Evolutionary conservation across 2,888 invertebrate species (phyloP), one percentile per base, ranked within the genome.

Genomic region (Melangyna quadrimaculata): DNA sequence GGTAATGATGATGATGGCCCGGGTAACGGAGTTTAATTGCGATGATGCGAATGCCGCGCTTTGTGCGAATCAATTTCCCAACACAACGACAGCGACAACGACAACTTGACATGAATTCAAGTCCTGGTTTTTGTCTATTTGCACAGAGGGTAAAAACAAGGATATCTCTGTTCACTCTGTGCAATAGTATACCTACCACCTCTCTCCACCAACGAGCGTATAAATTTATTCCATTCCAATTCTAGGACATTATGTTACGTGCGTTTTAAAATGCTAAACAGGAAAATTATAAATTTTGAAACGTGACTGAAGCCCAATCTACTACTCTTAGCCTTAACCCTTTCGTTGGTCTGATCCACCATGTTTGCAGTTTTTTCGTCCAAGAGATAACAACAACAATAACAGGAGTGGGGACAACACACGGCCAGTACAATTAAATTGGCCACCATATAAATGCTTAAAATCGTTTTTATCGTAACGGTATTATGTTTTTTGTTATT

Each of bases 11-110:
- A 10, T 59, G 61, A 69, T 19, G 48, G 53, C 57, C 65, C 19
- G 65, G 69, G 61, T 80, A 80, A 78, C 86, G 63, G 73, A 86
- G 86, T 86, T 86, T 86, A 86, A 81, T 81, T 86, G 80, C 80
- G 55, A 22, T 80, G 55, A 22, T 80, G 80, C 77, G 75, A 57
- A 77, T 51, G 43, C 67, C 53, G 67, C 71, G 80, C 53, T 45
- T 65, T 61, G 67, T 57, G 80, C 80, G 77, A 86, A 80, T 86
- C 86, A 86, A 86, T 86, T 78, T 73, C 63, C 61, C 61, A 65
- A 35, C 75, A 75, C 71, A 75, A 24, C 51, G 5, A 75, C 71
- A 75, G n/a, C 51, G 5, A 45, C 45, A 43, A 45, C 45, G 24
- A 51, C 51, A 51, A 67, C 71, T 67, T 67, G 61, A 55, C 67